These are phyloP conservation scores for Helostoma temminkii DNA, from an alignment of 2,797 vertebrate species.

Conservation along the genomic window DNA sequence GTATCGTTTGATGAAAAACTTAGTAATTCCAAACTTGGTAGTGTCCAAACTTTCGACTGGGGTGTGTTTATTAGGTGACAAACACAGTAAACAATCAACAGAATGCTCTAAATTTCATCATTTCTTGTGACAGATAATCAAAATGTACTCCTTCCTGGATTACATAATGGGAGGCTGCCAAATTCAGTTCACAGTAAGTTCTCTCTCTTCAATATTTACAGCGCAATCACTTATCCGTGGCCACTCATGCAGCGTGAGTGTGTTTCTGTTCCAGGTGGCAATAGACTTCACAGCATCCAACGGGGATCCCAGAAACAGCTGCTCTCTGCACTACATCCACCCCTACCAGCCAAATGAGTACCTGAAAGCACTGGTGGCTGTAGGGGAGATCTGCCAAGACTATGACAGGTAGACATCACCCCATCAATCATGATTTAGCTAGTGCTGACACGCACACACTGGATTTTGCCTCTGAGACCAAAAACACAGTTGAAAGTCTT, in stretches of 20 bases:
- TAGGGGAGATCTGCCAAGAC: constrained; percentile 99
- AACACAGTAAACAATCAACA: no score
- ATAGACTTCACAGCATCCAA: constrained; percentile 99
- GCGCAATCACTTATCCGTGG: constrained; percentile 18
- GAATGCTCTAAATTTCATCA: constrained; percentile 11
- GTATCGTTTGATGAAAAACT: no score
- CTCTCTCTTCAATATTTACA: constrained; percentile 34
- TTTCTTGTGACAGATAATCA: constrained; percentile 90
- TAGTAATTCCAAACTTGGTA: no score
- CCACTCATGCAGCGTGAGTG: constrained; percentile 27
- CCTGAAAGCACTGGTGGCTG: constrained; percentile 96
- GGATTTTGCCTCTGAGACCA: constrained; percentile 11
- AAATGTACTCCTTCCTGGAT: constrained; percentile 99
- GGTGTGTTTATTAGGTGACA: no score
- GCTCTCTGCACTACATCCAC: constrained; percentile 99
- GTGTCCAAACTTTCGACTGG: no score
- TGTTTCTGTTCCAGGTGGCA: constrained; percentile 88
- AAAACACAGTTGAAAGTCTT: background rate
- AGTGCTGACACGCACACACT: constrained; percentile 17
- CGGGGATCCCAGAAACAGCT: constrained; percentile 98
- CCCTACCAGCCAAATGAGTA: constrained; percentile 99
- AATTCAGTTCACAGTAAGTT: constrained; percentile 99
- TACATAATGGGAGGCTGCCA: constrained; percentile 99
- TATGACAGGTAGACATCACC: constrained; percentile 91
- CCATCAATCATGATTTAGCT: constrained; percentile 43